phyloP scores from a whole-genome alignment of 2,888 invertebrate species.

The Seira musarum region DNA sequence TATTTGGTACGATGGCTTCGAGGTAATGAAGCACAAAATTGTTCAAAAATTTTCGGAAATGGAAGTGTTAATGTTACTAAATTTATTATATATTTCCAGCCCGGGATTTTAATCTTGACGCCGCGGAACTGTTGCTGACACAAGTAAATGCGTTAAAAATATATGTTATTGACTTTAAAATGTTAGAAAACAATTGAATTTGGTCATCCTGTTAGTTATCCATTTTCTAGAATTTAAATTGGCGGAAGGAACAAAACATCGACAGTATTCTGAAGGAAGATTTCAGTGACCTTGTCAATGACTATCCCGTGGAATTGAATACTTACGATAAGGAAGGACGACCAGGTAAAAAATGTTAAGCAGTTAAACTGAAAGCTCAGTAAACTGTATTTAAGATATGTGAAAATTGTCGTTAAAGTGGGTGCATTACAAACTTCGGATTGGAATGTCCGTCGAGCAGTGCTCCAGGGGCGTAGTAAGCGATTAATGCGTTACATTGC shows the following conservation, averaged over 20 bases:
- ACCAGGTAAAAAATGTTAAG: conserved; percentile 18
- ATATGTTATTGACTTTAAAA: too few species aligned
- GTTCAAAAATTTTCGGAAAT: too few species aligned
- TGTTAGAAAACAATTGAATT: too few species aligned
- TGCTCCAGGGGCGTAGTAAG: not conserved
- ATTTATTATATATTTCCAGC: too few species aligned
- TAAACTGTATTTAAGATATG: not conserved
- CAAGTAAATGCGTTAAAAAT: too few species aligned
- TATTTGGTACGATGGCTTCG: too few species aligned
- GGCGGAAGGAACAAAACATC: conserved; percentile 53
- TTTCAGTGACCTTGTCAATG: conserved; percentile 54
- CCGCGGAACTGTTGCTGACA: too few species aligned
- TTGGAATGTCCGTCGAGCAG: not conserved
- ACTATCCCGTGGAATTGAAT: conserved; percentile 34
- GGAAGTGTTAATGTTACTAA: too few species aligned
- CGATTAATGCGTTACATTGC: not conserved
- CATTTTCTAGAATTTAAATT: conserved; percentile 51
- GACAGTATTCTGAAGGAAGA: conserved; percentile 53
- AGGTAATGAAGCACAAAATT: too few species aligned
- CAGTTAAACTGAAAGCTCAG: not conserved
- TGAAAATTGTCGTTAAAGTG: not conserved
- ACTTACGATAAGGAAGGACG: conserved; percentile 55
- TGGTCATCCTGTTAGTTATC: too few species aligned
- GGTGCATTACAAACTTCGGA: not conserved
- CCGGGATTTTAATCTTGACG: too few species aligned